These are phyloP conservation scores for Xestia c-nigrum DNA, from an alignment of 2,888 invertebrate genomes.

Conservation along the genomic window DNA sequence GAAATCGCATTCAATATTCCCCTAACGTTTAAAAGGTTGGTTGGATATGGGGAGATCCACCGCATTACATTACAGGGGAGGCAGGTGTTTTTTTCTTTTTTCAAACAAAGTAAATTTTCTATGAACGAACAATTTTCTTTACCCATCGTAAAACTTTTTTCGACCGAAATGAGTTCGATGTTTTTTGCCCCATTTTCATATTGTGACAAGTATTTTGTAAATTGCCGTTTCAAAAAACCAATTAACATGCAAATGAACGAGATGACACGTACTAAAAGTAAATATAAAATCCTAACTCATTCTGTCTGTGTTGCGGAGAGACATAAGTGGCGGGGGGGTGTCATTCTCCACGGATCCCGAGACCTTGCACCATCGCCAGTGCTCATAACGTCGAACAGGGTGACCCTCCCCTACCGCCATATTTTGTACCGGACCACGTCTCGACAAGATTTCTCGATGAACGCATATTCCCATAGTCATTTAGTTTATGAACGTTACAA, in stretches of 20 bases:
- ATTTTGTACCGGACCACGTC: constrained; percentile 64
- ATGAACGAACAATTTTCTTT: not conserved
- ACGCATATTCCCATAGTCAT: constrained; percentile 45
- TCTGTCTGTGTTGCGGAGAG: constrained; percentile 45
- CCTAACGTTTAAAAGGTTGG: not conserved
- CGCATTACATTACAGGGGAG: not conserved
- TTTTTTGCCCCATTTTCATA: constrained; percentile 21
- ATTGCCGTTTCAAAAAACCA: constrained; percentile 38
- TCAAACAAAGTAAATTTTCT: not conserved
- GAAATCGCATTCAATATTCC: constrained; percentile 6
- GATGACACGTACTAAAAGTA: constrained; percentile 52
- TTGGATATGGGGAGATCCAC: not conserved
- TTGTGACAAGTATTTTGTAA: constrained; percentile 16
- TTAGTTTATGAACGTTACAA: constrained; percentile 25
- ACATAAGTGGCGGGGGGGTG: constrained; percentile 45
- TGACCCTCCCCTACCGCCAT: constrained; percentile 61
- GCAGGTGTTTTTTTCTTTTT: not conserved
- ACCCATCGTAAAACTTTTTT: not conserved
- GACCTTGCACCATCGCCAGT: constrained; percentile 17
- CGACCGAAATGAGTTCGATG: not conserved
- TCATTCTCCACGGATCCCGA: constrained; percentile 15
- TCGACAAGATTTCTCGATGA: constrained; percentile 59
- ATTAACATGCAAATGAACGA: constrained; percentile 57
- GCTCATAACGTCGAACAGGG: constrained; percentile 45
- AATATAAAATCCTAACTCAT: constrained; percentile 58